Percentiles rank a stretch among this genome's conserved stretches.
phyloP scores from a whole-genome alignment of 1,140 invertebrate species.

The Hydropsyche tenuis region DNA sequence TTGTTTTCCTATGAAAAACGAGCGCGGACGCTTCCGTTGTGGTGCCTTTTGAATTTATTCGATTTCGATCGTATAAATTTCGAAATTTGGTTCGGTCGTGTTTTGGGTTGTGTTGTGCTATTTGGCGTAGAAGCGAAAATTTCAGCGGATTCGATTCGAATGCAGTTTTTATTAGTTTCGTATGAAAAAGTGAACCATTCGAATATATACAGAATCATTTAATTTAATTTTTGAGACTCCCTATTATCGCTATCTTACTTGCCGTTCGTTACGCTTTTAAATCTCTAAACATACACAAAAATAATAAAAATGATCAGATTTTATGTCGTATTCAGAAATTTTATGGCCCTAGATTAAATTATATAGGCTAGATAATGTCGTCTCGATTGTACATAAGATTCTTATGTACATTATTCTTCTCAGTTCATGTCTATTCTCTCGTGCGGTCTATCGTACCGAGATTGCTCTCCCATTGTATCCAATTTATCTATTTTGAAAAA shows the following conservation, averaged over 20 bases:
- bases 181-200: no score
- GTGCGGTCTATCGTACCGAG: background rate
- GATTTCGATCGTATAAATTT: background rate
- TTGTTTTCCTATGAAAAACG: conserved; percentile 7
- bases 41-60: background rate
- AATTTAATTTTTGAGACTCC: no score
- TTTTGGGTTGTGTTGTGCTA: no score
- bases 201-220: no score
- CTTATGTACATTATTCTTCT: background rate
- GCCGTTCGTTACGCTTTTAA: no score
- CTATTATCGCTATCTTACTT: no score
- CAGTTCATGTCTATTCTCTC: conserved; percentile 10
- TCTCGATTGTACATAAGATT: background rate
- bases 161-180: no score
- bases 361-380: conserved; percentile 1
- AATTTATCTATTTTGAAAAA: no score
- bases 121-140: no score
- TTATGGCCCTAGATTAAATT: background rate
- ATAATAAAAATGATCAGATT: background rate
- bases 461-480: no score
- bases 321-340: background rate
- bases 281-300: background rate
- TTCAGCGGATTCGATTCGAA: no score
- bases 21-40: background rate
- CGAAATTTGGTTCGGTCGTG: no score